phyloP scores from a whole-genome alignment of 1,140 invertebrate genomes.

The Pristionchus pacificus region DNA sequence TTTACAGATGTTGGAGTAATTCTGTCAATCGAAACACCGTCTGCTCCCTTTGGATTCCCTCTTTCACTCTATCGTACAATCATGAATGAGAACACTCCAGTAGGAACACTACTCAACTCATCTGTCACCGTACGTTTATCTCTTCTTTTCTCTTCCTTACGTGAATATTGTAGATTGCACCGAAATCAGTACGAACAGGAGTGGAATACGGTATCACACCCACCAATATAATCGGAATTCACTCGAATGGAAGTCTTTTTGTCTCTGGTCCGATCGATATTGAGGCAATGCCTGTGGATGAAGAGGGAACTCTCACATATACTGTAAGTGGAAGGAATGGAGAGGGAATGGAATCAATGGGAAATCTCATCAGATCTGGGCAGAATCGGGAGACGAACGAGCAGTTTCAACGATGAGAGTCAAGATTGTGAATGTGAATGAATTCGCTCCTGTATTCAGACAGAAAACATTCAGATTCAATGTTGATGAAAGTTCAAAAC shows the following conservation, averaged over 20 bases:
- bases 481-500: slow-evolving; percentile 6
- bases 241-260: slow-evolving; percentile 38
- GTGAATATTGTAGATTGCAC: slow-evolving; percentile 18
- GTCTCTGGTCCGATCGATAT: slow-evolving; percentile 25
- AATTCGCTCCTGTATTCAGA: slow-evolving; percentile 37
- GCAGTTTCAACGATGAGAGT: slow-evolving; percentile 34
- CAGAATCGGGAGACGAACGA: slow-evolving; percentile 17
- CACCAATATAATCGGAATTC: slow-evolving; percentile 34
- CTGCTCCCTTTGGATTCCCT: slow-evolving; percentile 17
- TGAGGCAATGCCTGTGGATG: slow-evolving; percentile 13
- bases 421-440: slow-evolving; percentile 42
- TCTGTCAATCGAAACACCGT: slow-evolving; percentile 13
- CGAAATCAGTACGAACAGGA: slow-evolving; percentile 1
- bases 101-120: slow-evolving; percentile 36
- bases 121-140: slow-evolving; percentile 6
- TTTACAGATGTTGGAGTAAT: slow-evolving; percentile 5
- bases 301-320: slow-evolving; percentile 2
- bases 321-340: neutral
- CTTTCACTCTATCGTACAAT: slow-evolving; percentile 38
- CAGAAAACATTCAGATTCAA: slow-evolving; percentile 23
- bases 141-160: slow-evolving; percentile 13
- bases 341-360: slow-evolving; percentile 1
- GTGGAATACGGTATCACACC: slow-evolving; percentile 30
- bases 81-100: slow-evolving; percentile 32
- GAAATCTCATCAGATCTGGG: slow-evolving; percentile 14